Conservation (phyloP, 2,888 invertebrate genomes). For the Dolomedes plantarius region DNA sequence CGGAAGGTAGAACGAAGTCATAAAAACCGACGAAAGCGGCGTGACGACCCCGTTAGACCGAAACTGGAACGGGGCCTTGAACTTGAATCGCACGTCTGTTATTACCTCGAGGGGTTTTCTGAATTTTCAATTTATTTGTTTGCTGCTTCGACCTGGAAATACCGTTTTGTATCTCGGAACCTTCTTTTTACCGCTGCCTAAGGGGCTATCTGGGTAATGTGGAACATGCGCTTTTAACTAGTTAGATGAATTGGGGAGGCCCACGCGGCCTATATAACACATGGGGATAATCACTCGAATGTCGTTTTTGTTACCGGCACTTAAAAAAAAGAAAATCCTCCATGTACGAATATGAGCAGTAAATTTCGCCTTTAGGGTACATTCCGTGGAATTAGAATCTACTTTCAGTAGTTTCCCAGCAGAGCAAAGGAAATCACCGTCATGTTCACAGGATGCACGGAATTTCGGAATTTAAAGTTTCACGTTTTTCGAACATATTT, state of each 20-base stretch:
- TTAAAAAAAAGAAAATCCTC: background rate
- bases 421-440: too few relatives aligned
- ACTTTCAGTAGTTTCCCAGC: too few relatives aligned
- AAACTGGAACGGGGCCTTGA: conserved; percentile 51
- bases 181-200: background rate
- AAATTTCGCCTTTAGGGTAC: too few relatives aligned
- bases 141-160: background rate
- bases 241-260: background rate
- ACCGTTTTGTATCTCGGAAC: background rate
- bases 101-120: background rate
- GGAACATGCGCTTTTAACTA: background rate
- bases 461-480: too few relatives aligned
- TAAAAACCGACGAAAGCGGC: conserved; percentile 10
- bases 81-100: conserved; percentile 35
- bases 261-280: background rate
- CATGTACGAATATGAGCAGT: background rate
- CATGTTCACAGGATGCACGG: too few relatives aligned
- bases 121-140: background rate
- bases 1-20: background rate
- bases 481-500: too few relatives aligned
- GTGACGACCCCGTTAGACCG: conserved; percentile 15
- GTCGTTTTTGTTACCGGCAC: background rate
- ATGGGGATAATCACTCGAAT: background rate
- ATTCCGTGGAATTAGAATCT: too few relatives aligned
- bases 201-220: background rate